Conservation (phyloP, 2,113 vertebrate genomes). For the Eleginops maclovinus region DNA sequence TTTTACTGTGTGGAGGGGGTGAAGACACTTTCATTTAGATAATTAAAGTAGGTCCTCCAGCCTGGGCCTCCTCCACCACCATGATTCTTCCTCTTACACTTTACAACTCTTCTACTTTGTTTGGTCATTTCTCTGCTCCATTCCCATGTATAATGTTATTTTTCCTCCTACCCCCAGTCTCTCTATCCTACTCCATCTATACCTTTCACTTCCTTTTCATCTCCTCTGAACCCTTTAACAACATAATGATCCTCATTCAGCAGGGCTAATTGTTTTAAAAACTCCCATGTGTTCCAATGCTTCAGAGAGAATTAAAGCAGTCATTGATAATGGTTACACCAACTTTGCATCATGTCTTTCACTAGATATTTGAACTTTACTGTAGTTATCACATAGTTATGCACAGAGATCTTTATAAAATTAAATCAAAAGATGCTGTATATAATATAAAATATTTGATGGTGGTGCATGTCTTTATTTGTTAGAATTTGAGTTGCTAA, state of each 20-base stretch:
- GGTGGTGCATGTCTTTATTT: not conserved
- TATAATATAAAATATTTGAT: not conserved
- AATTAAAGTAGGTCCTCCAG: conserved; percentile 7
- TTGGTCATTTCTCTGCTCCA: no score
- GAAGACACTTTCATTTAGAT: conserved; percentile 41
- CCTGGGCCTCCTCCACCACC: not conserved
- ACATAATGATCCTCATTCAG: conserved; percentile 77
- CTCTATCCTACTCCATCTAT: conserved; percentile 20
- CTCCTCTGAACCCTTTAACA: conserved; percentile 70
- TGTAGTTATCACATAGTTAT: not conserved
- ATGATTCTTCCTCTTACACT: conserved; percentile 1
- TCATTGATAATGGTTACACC: conserved; percentile 13
- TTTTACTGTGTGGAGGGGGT: conserved; percentile 21
- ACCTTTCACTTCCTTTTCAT: conserved; percentile 67
- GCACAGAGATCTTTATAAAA: not conserved
- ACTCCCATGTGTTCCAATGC: conserved; percentile 74
- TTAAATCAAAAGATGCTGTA: not conserved
- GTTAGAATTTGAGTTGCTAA: not conserved
- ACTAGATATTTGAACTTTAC: not conserved
- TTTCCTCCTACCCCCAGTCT: not conserved
- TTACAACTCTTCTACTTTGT: not conserved
- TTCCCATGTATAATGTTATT: not conserved
- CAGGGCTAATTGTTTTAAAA: conserved; percentile 77
- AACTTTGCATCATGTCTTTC: conserved; percentile 1
- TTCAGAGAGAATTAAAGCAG: conserved; percentile 28